A percentile compares a stretch with the other conserved stretches of the same genome.
Conservation (phyloP, 1,140 invertebrate genomes). For the Psilanteris sp. region DNA sequence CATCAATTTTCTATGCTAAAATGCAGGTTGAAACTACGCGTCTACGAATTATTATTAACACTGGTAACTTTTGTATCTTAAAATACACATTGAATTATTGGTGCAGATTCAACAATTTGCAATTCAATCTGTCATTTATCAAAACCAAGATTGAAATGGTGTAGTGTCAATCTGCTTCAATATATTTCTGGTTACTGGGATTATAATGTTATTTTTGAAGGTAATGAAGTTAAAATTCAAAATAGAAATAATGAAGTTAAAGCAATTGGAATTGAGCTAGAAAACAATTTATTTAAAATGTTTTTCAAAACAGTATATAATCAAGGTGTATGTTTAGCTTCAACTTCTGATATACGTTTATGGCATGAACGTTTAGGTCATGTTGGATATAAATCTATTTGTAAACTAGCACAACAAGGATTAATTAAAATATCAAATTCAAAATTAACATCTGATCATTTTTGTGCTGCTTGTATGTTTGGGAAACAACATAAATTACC, state of each 20-base stretch:
- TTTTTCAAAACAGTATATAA: not conserved
- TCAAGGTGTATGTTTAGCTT: not conserved
- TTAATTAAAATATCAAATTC: conserved; percentile 9
- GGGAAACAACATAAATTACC: conserved; percentile 71
- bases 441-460: conserved; percentile 34
- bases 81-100: too few species aligned
- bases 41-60: too few species aligned
- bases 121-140: too few species aligned
- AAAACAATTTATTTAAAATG: conserved; percentile 9
- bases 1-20: too few species aligned
- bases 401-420: conserved; percentile 1
- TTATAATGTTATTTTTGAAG: conserved; percentile 4
- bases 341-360: not conserved
- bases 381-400: not conserved
- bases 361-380: conserved; percentile 8
- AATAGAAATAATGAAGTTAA: not conserved
- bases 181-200: too few species aligned
- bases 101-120: too few species aligned
- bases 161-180: too few species aligned
- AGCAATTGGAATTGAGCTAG: not conserved
- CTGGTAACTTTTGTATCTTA: too few species aligned
- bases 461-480: conserved; percentile 70
- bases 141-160: too few species aligned
- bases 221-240: not conserved
- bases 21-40: too few species aligned